Evolutionary conservation across 2,797 vertebrate genomes (phyloP), one percentile per base, ranked within the genome.

Genomic region (Oreonectes daqikongensis): DNA sequence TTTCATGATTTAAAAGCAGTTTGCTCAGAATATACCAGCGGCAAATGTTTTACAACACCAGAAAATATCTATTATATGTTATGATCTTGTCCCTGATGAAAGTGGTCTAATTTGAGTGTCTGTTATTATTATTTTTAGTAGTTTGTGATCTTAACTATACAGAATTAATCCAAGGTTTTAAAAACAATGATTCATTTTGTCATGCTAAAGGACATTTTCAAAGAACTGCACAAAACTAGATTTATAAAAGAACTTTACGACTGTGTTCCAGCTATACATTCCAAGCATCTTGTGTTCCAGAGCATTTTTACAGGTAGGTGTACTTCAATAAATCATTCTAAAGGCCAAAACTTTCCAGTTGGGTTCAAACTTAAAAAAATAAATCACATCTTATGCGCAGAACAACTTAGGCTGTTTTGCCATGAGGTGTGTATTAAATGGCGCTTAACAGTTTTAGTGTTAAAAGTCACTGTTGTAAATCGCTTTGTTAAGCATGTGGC

Each of bases 281-380:
- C 50, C 32, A 75, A 64, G 17, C 50, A 67, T 50, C 35, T 52
- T 59, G 42, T 73, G 72, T 20, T 71, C 35, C 17, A 68, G 46
- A 26, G 69, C 48, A 60, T 67, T 78, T 67, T n/a, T n/a, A n/a
- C n/a, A n/a, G n/a, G n/a, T n/a, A 61, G 20, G 8, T 40, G 24
- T 22, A 66, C 53, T 32, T 69, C 28, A 60, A 30, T 79, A 79
- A 79, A 77, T 81, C 72, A 72, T 69, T 71, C 5, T 14, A 76
- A 67, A 75, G 30, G 65, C 53, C 28, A 18, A 46, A 68, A n/a
- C 64, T n/a, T 75, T 75, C 38, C 63, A 75, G 48, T 30, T 75
- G 63, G 26, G 40, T 42, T 42, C 18, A 57, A 57, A 24, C n/a
- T 22, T 75, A 66, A n/a, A 68, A 24, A 68, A 35, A 26, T 66